These are phyloP conservation scores for Lochmaea crataegi DNA, from an alignment of 2,888 invertebrate genomes.

Conservation along the genomic window DNA sequence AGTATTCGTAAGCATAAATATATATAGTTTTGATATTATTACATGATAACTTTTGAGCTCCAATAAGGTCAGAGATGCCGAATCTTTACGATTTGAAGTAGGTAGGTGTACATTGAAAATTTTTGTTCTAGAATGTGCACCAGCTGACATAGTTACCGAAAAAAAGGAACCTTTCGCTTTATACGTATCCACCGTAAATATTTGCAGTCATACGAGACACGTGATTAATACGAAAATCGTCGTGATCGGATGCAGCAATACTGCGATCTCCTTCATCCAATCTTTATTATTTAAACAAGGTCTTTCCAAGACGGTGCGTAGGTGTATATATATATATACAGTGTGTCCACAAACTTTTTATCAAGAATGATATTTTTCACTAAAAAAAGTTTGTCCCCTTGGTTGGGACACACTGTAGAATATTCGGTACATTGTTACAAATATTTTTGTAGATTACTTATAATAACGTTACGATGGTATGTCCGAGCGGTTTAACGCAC, in stretches of 20 bases:
- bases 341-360: no score
- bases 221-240: slow-evolving; percentile 72
- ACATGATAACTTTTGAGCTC: no score
- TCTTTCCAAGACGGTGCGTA: slow-evolving; percentile 47
- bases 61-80: background rate
- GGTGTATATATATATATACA: no score
- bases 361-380: no score
- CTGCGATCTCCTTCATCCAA: slow-evolving; percentile 73
- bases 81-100: no score
- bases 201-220: slow-evolving; percentile 66
- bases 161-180: slow-evolving; percentile 64
- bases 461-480: slow-evolving; percentile 77
- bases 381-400: no score
- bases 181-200: slow-evolving; percentile 69
- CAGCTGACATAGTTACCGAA: slow-evolving; percentile 41
- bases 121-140: slow-evolving; percentile 40
- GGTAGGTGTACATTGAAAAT: no score
- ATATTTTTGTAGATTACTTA: slow-evolving; percentile 69
- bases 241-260: slow-evolving; percentile 75
- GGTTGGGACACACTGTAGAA: no score
- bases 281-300: slow-evolving; percentile 68
- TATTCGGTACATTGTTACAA: background rate
- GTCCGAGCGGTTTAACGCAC: slow-evolving; percentile 71
- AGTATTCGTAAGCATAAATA: no score
- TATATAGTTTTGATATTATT: no score